Conservation (phyloP, 2,113 vertebrate genomes). For the Garra rufa region DNA sequence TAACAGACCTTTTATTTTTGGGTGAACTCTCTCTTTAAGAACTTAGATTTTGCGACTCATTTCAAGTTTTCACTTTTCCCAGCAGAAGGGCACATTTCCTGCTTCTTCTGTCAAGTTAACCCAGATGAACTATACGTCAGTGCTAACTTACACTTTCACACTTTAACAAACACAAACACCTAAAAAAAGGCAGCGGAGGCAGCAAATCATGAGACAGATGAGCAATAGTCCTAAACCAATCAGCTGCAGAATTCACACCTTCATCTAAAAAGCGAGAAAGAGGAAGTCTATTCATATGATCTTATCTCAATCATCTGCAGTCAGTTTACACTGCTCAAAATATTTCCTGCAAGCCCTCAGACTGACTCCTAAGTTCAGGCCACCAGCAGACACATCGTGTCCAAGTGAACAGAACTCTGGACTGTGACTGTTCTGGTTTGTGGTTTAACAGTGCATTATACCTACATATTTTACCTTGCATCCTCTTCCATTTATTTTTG, state of each 20-base stretch:
- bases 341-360: neutral
- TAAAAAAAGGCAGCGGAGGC: conserved; percentile 18
- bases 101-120: neutral
- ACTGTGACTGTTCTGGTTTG: no score
- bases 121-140: neutral
- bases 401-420: neutral
- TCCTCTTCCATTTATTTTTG: no score
- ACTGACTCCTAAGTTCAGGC: neutral
- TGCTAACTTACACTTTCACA: conserved; percentile 28
- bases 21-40: neutral
- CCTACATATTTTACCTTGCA: no score
- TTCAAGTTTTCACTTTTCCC: neutral
- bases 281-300: conserved; percentile 46
- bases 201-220: neutral
- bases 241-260: conserved; percentile 52
- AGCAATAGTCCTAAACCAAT: conserved; percentile 11
- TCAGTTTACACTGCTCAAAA: neutral
- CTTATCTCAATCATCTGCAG: conserved; percentile 33
- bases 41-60: neutral
- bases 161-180: conserved; percentile 57
- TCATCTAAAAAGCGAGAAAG: conserved; percentile 16
- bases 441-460: neutral
- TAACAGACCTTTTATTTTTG: neutral
- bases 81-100: neutral
- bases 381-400: neutral